phyloP scores from a whole-genome alignment of 2,888 invertebrate species.

The Pollenia amentaria region DNA sequence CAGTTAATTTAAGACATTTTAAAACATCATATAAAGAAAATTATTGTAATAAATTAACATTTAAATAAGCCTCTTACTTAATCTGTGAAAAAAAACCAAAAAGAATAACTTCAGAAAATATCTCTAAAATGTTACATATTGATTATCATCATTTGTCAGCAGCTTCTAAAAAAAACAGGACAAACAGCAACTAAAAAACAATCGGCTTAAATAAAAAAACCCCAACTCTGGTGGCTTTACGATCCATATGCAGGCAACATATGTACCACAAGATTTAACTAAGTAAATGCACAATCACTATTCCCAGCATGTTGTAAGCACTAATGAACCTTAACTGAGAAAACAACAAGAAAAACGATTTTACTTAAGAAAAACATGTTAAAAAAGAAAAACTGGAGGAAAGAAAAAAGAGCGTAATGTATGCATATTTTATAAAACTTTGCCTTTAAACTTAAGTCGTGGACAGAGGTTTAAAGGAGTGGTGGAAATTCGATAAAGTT shows the following conservation, averaged over 20 bases:
- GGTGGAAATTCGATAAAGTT: too few relatives aligned
- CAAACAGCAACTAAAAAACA: constrained; percentile 16
- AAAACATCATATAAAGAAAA: constrained; percentile 45
- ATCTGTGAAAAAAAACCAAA: not conserved
- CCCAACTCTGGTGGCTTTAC: constrained; percentile 41
- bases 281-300: constrained; percentile 60
- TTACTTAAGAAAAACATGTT: not conserved
- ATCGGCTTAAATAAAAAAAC: constrained; percentile 47
- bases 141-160: constrained; percentile 71
- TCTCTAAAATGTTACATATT: constrained; percentile 50
- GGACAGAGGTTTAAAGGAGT: constrained; percentile 5
- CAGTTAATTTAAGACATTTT: constrained; percentile 45
- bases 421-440: constrained; percentile 58
- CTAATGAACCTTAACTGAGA: constrained; percentile 67
- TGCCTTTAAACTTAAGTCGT: not conserved
- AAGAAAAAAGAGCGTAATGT: constrained; percentile 13
- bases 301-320: constrained; percentile 65
- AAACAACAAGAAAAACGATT: constrained; percentile 46
- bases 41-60: constrained; percentile 54
- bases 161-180: constrained; percentile 21
- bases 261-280: constrained; percentile 12
- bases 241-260: constrained; percentile 16
- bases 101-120: constrained; percentile 2
- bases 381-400: not conserved
- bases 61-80: constrained; percentile 69